These are phyloP conservation scores for Nothura maculosa DNA, from an alignment of 2,797 vertebrate genomes.

Conservation along the genomic window DNA sequence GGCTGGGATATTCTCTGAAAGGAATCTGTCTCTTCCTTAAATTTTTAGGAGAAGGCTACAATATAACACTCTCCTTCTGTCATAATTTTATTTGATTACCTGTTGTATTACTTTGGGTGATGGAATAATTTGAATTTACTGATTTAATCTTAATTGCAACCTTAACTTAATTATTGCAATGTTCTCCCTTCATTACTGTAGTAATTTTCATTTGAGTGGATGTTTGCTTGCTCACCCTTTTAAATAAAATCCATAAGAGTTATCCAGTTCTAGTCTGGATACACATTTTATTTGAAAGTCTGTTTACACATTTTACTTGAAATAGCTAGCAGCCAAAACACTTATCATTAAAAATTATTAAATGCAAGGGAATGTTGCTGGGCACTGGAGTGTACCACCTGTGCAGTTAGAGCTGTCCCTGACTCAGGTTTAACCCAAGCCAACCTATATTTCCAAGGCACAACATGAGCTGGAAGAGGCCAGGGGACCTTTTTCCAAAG, in stretches of 20 bases:
- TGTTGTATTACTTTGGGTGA: background rate
- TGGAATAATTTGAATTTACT: background rate
- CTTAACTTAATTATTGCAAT: background rate
- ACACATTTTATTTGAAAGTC: background rate
- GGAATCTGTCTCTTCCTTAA: background rate
- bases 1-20: background rate
- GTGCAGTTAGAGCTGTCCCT: background rate
- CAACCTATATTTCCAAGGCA: background rate
- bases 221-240: background rate
- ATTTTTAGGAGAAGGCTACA: background rate
- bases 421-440: background rate
- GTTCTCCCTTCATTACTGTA: background rate
- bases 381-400: background rate
- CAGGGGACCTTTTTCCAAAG: background rate
- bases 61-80: background rate
- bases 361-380: background rate
- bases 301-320: background rate
- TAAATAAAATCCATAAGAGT: background rate
- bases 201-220: background rate
- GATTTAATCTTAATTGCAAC: background rate
- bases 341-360: background rate
- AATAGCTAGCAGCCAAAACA: background rate
- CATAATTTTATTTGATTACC: background rate
- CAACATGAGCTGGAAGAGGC: background rate
- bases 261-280: background rate